Base-by-base conservation (phyloP, 2,113 vertebrate species). In the Rhinoptilus africanus region DNA sequence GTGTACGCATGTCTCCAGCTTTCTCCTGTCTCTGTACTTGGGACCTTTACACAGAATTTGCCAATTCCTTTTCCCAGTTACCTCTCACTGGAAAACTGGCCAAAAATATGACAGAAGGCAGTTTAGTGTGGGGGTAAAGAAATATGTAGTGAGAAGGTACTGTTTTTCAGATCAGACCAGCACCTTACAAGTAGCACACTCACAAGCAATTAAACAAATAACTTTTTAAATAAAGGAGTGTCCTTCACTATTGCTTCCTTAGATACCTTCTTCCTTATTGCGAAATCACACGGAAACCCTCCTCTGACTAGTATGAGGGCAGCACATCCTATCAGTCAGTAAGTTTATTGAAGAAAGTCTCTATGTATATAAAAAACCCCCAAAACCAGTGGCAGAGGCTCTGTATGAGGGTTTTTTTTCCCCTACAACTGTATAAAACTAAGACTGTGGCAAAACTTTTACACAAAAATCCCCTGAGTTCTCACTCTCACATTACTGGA, bases 311-410 rank as follows among this genome's bases (percentile, higher is more conserved):
- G 45, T 22, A 24, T 2, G 16, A 90, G 0, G 1, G 39, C 53
- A 88, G 48, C 6, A 64, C 6, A 35, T 7, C 14, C 26, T 50
- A 18, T 32, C 8, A 60, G 32, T 48, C 57, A 43, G 24, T 63
- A 57, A 53, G 6, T 53, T 53, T 71, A 64, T 2, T 4, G 12
- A 76, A 64, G 30, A 37, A 60, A 60, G 24, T 37, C 19, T 75
- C 18, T 47, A 9, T 16, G 26, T 20, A 63, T 27, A 59, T 59
- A 67, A 8, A 35, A 88, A 51, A 4, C 0, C 0, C 1, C 5
- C 8, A 69, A 82, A 71, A 85, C n/a, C 60, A 37, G 18, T 24
- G 35, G 39, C 53, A 92, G 48, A 68, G 53, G 67, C 14, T 86
- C 35, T 66, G 16, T 4, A 47, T 6, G 8, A 72, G 28, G 5